phyloP scores from a whole-genome alignment of 2,888 invertebrate genomes.

The Nysson spinosus region DNA sequence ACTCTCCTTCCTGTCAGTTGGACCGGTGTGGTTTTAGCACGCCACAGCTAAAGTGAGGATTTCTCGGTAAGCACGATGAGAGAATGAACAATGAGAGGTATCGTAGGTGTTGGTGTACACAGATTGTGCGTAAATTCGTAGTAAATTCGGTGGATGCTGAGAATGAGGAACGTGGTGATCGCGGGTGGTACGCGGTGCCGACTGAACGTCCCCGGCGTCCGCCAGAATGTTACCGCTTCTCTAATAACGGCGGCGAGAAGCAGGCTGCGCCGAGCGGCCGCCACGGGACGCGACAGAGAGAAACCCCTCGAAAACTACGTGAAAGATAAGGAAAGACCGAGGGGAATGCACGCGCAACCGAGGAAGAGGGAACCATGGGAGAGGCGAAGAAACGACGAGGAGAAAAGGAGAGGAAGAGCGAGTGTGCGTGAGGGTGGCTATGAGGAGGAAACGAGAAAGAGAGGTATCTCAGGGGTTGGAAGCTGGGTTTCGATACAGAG shows the following conservation, averaged over 20 bases:
- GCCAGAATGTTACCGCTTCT: constrained; percentile 52
- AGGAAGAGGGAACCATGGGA: too few relatives aligned
- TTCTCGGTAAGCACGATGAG: too few relatives aligned
- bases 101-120: too few relatives aligned
- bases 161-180: constrained; percentile 21
- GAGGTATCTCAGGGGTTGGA: neutral
- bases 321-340: constrained; percentile 17
- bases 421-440: neutral
- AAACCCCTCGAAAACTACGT: constrained; percentile 24
- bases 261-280: constrained; percentile 40
- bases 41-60: too few relatives aligned
- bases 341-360: constrained; percentile 39
- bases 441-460: constrained; percentile 7
- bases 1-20: too few relatives aligned
- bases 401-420: neutral
- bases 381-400: neutral
- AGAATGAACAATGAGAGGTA: too few relatives aligned
- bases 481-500: too few relatives aligned
- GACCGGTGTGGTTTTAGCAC: too few relatives aligned
- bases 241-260: constrained; percentile 36
- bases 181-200: constrained; percentile 51
- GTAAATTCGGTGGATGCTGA: neutral
- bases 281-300: too few relatives aligned
- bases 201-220: constrained; percentile 53
- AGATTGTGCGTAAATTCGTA: too few relatives aligned